Evolutionary conservation across 30 jellyfish, hydroid and myxozoan genomes (phyloP).

Genomic region (Turritopsis rubra): DNA sequence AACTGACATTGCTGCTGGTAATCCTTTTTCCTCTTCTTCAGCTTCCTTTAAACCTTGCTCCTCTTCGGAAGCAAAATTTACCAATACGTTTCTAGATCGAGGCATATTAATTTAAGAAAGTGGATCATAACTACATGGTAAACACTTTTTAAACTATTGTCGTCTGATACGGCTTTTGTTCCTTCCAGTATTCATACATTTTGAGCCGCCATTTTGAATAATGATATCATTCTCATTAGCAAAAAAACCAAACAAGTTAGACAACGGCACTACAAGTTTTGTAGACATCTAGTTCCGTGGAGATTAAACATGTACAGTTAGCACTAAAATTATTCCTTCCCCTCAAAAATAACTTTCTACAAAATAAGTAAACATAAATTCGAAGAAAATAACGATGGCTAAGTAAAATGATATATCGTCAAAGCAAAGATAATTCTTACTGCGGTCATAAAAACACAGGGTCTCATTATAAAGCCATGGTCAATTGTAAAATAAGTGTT

Average conservation of each 20-base stretch:
- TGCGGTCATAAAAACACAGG: too few relatives aligned
- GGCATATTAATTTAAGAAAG: constrained; percentile 13
- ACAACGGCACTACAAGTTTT: too few relatives aligned
- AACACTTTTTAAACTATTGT: neutral
- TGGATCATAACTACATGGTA: neutral
- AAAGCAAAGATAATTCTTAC: too few relatives aligned
- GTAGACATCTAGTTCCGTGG: neutral
- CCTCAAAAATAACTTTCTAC: too few relatives aligned
- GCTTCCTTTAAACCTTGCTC: constrained; percentile 20
- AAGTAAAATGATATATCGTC: too few relatives aligned
- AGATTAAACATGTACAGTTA: neutral
- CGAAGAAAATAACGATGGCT: too few relatives aligned
- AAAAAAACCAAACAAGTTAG: neutral
- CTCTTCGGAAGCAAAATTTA: constrained; percentile 32
- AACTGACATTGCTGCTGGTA: neutral
- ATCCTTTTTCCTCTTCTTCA: constrained; percentile 26
- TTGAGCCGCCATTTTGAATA: neutral
- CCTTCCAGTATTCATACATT: neutral
- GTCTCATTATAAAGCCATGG: too few relatives aligned
- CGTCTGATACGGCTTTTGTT: neutral
- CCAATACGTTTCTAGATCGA: constrained; percentile 26
- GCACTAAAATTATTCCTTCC: too few relatives aligned
- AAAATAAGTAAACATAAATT: too few relatives aligned
- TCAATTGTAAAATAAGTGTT: too few relatives aligned
- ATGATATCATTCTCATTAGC: neutral